Evolutionary conservation across 1,140 invertebrate species (phyloP), one percentile per base, ranked within the genome.

Genomic region (Latrodectus geometricus): DNA sequence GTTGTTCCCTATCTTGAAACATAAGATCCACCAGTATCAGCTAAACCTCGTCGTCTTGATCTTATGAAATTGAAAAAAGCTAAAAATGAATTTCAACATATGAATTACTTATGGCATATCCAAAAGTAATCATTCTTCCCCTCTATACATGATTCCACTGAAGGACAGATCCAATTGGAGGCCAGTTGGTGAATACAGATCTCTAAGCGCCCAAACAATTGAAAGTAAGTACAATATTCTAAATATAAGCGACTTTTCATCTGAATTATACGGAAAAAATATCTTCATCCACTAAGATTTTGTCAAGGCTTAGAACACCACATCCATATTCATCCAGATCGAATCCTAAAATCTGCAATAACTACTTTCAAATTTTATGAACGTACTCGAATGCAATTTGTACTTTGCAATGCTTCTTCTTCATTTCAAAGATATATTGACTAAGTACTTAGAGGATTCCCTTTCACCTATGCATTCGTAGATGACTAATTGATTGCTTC

Each of bases 401-500:
- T 90, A 66, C 87, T 90, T 56, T 77, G 73, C 20, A 90, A 89
- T 82, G 89, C 89, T 15, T 87, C 89, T 15, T 88, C 88, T 17
- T 86, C 72, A 9, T 89, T 88, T 35, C 88, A 89, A 54, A 14
- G 81, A n/a, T 75, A 75, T 50, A 88, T 89, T 20, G 88, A 89
- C 48, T 52, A 86, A 68, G 76, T 89, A 15, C 56, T 56, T 2
- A n/a, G 54, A 17, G 87, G 35, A 8, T 88, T 89, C 17, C 88
- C 89, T 35, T 92, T 90, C 78, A 88, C 66, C 69, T 89, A 90
- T 72, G 88, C 90, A 0, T 94, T 92, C 87, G 78, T 93, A 0
- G 93, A 94, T 86, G 93, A 94, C 88, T 91, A 93, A 50, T 89
- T 93, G 7, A 89, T 94, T 9, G 91, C 89, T 50, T 90, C 89